phyloP scores from a whole-genome alignment of 2,888 invertebrate genomes.

The Chloromyia formosa region DNA sequence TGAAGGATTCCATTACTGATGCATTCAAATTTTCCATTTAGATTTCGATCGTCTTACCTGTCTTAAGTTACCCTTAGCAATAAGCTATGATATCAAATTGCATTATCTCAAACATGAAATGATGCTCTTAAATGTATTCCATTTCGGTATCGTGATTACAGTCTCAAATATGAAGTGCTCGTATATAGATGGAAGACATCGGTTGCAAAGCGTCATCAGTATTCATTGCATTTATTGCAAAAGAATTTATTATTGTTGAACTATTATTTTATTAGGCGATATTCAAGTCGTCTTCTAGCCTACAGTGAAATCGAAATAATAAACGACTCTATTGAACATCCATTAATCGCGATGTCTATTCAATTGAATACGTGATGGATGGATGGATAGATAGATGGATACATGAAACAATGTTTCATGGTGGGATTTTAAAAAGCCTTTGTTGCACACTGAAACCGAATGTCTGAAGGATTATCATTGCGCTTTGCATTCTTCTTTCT shows the following conservation, averaged over 20 bases:
- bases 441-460: background rate
- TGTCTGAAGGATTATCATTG: background rate
- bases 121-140: background rate
- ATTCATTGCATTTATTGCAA: constrained; percentile 20
- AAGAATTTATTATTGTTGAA: constrained; percentile 28
- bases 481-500: constrained; percentile 3
- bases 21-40: too few species aligned
- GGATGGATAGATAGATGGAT: constrained; percentile 30
- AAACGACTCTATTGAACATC: constrained; percentile 38
- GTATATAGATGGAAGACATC: background rate
- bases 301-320: constrained; percentile 27
- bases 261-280: constrained; percentile 35
- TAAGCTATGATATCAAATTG: background rate
- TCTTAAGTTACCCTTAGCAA: too few species aligned
- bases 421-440: constrained; percentile 20
- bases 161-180: background rate
- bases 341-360: constrained; percentile 41
- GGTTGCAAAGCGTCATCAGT: constrained; percentile 4
- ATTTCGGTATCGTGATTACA: background rate
- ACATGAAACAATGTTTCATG: constrained; percentile 21
- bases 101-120: background rate
- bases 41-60: too few species aligned
- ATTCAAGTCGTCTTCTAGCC: constrained; percentile 24
- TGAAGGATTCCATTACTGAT: too few species aligned
- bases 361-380: constrained; percentile 40